These are phyloP conservation scores for Hippoglossus hippoglossus DNA, from an alignment of 2,797 vertebrate species.

Conservation along the genomic window DNA sequence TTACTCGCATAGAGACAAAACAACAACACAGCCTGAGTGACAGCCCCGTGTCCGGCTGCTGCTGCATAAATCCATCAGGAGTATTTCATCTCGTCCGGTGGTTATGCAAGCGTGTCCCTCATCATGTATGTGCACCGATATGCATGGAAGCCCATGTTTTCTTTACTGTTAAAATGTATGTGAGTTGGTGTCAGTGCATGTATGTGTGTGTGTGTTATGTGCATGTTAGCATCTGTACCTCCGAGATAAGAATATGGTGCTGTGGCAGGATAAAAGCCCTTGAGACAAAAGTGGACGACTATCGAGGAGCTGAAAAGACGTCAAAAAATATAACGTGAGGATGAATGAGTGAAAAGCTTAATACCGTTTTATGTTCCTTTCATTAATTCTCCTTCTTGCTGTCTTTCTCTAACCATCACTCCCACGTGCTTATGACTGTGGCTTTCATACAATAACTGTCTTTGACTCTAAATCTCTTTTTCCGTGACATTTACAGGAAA, in stretches of 20 bases:
- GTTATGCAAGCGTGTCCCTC: slow-evolving; percentile 7
- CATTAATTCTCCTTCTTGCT: slow-evolving; percentile 37
- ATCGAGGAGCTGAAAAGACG: slow-evolving; percentile 53
- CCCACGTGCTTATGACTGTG: slow-evolving; percentile 35
- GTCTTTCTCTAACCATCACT: slow-evolving; percentile 23
- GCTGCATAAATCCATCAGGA: slow-evolving; percentile 15
- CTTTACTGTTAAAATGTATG: slow-evolving; percentile 4
- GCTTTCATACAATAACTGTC: slow-evolving; percentile 36
- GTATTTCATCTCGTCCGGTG: slow-evolving; percentile 6
- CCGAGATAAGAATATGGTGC: slow-evolving; percentile 63
- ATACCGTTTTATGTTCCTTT: slow-evolving; percentile 52
- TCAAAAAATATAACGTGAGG: slow-evolving; percentile 43
- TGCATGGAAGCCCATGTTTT: slow-evolving; percentile 11
- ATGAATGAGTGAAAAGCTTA: slow-evolving; percentile 51
- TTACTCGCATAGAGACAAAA: slow-evolving; percentile 12
- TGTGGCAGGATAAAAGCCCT: slow-evolving; percentile 52
- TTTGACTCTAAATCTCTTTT: slow-evolving; percentile 34
- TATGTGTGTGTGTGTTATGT: slow-evolving; percentile 25
- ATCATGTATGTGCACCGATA: slow-evolving; percentile 6
- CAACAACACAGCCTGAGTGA: slow-evolving; percentile 24
- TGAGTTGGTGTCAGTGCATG: slow-evolving; percentile 4
- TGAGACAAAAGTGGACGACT: slow-evolving; percentile 55
- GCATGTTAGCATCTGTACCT: slow-evolving; percentile 49
- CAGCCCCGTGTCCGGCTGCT: slow-evolving; percentile 23
- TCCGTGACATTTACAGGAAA: slow-evolving; percentile 32